Percentiles rank a stretch among this genome's conserved stretches.
Evolutionary conservation across 1,140 invertebrate species (phyloP).

Genomic region (Onthophagus taurus): DNA sequence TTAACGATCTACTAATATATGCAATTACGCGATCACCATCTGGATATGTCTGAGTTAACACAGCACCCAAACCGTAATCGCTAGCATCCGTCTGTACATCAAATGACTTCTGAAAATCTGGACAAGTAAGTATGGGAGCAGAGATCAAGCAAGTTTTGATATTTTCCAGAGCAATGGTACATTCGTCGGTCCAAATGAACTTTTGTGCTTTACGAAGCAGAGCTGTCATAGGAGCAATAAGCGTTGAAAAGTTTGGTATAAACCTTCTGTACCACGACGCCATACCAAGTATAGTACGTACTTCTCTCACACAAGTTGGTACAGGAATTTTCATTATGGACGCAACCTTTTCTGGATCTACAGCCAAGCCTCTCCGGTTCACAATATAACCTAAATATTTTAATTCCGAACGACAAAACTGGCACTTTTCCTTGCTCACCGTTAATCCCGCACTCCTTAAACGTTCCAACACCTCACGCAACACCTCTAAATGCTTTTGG

Average conservation of each 20-base stretch:
- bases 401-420: slow-evolving; percentile 9
- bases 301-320: too few relatives aligned
- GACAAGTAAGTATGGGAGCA: slow-evolving; percentile 1
- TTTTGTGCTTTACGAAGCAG: not conserved
- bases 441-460: not conserved
- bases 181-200: not conserved
- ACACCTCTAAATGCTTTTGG: not conserved
- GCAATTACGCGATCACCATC: slow-evolving; percentile 23
- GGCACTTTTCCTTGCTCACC: not conserved
- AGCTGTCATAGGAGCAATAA: slow-evolving; percentile 2
- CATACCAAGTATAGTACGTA: not conserved
- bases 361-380: slow-evolving; percentile 23
- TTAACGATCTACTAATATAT: slow-evolving; percentile 32
- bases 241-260: not conserved
- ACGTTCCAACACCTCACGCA: not conserved
- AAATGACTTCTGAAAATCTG: slow-evolving; percentile 4
- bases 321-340: too few relatives aligned
- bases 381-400: slow-evolving; percentile 34
- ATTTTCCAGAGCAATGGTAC: not conserved
- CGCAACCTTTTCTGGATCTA: too few relatives aligned
- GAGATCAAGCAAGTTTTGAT: not conserved
- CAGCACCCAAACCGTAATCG: slow-evolving; percentile 12
- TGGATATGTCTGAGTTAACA: slow-evolving; percentile 18
- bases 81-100: slow-evolving; percentile 2
- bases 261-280: slow-evolving; percentile 6